Evolutionary conservation across 2,888 invertebrate genomes (phyloP).

Genomic region (Limnephilus auricula): DNA sequence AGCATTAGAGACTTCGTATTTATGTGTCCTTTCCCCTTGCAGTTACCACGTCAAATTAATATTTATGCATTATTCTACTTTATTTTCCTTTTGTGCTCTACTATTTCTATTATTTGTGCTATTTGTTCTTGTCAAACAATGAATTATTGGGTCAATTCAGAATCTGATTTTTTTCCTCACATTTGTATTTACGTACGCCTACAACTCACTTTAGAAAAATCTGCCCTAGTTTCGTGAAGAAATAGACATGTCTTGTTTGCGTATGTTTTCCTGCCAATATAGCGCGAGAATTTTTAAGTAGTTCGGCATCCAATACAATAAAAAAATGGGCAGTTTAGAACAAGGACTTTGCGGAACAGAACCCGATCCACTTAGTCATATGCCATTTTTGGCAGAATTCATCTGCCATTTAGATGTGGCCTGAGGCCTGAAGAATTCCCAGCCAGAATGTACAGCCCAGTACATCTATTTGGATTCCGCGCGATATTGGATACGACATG

Average conservation of each 20-base stretch:
- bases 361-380: slow-evolving; percentile 30
- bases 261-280: background rate
- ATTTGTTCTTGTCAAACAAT: background rate
- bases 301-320: background rate
- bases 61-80: background rate
- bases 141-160: background rate
- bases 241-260: background rate
- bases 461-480: slow-evolving; percentile 58
- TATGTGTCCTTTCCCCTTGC: background rate
- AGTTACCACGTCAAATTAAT: too few relatives aligned
- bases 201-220: background rate
- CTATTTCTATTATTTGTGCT: background rate
- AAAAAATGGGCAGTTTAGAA: background rate
- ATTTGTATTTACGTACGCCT: background rate
- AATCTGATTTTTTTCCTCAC: background rate
- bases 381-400: slow-evolving; percentile 42
- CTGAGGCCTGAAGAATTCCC: slow-evolving; percentile 8
- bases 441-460: slow-evolving; percentile 50
- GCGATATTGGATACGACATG: slow-evolving; percentile 65
- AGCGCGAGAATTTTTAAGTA: too few relatives aligned
- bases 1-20: background rate
- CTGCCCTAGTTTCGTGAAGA: background rate
- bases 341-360: background rate
- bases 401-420: slow-evolving; percentile 28
- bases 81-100: background rate